Base-by-base conservation (phyloP, 64 coral and sea anemone species). In the Platygyra sinensis region DNA sequence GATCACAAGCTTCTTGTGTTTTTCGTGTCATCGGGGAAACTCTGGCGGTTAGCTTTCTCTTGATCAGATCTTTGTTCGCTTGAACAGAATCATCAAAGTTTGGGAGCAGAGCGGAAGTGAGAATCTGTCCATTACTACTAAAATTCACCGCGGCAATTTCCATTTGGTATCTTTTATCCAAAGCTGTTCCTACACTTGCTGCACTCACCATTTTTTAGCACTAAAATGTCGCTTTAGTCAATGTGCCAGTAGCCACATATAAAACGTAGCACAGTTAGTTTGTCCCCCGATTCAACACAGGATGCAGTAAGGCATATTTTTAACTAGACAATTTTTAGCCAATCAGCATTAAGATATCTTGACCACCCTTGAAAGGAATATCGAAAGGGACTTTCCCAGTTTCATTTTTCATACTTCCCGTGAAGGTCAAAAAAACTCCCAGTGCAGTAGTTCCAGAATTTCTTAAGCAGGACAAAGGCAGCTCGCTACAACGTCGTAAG, bases 21-120 rank as follows among this genome's bases (percentile, higher is more conserved):
- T 83, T 20, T 76, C 89, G 80, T 28, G 89, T 92, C 74, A 87
- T 92, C 27, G 90, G 90, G 73, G 73, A 75, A 67, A 92, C 90
- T 72, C 90, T 62, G 9, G 90, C 90, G 32, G 90, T 92, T 8
- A 92, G 74, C 28, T 77, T 92, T 33, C 60, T 64, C 38, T 67
- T 86, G 11, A 92, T 87, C 4, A 42, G 67, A 17, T 87, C 90
- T 59, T 87, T 92, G 14, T 55, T 49, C 7, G 86, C 76, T 12
- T 16, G 81, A 71, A 83, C 10, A 67, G 80, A 83, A 38, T 63
- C 80, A 9, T 61, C 28, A 19, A 64, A 83, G 59, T 61, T 83
- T 18, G 59, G 60, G 19, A 31, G 32, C 61, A 83, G 4, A 64
- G 81, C 81, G 81, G 81, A 85, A 85, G 81, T 88, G 1, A 75